Evolutionary conservation across 37 sponge, comb jelly and placozoan species (phyloP).

Genomic region (Petrosia ficiformis): DNA sequence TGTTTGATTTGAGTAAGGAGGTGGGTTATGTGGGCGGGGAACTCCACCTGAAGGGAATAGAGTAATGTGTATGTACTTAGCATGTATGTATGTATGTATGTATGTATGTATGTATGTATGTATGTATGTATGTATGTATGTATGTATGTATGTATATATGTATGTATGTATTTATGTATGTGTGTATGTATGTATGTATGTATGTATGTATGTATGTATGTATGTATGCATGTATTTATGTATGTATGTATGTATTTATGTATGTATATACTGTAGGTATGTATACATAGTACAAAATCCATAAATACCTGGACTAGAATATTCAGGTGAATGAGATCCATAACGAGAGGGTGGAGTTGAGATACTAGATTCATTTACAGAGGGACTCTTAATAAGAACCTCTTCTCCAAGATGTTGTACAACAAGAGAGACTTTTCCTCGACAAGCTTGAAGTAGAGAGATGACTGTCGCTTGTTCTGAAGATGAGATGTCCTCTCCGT

Average conservation of each 20-base stretch:
- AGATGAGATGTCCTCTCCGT: conserved; percentile 54
- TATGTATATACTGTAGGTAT: too few relatives aligned
- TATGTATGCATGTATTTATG: neutral
- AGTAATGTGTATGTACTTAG: neutral
- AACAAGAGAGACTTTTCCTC: neutral
- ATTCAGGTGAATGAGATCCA: too few relatives aligned
- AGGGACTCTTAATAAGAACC: too few relatives aligned
- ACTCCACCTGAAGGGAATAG: neutral
- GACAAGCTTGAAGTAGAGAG: conserved; percentile 37
- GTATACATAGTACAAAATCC: too few relatives aligned
- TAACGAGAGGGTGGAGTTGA: too few relatives aligned
- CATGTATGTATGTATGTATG: neutral
- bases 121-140: neutral
- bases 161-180: neutral
- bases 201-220: neutral
- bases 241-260: too few relatives aligned
- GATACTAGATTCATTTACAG: too few relatives aligned
- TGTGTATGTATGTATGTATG: neutral
- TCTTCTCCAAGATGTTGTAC: neutral
- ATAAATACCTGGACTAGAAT: too few relatives aligned
- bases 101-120: neutral
- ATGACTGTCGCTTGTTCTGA: conserved; percentile 52
- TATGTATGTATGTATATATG: neutral
- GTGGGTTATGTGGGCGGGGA: neutral
- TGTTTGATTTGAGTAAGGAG: neutral